A percentile compares a stretch with the other conserved stretches of the same genome.
phyloP scores from a whole-genome alignment of 2,888 invertebrate genomes.

The Tetragonisca angustula region DNA sequence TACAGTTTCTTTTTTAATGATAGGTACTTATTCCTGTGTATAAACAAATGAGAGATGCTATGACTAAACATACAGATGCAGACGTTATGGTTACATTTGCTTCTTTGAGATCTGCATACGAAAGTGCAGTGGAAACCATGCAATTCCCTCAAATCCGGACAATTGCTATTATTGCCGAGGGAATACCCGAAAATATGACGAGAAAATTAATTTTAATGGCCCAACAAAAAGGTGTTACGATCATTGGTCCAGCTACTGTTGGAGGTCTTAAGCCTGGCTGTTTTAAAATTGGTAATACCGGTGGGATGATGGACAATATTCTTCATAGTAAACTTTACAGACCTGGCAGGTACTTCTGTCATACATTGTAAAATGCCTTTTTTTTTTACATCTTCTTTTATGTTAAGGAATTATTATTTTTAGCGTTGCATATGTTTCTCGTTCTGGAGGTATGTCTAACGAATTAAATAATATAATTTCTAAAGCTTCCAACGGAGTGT shows the following conservation, averaged over 20 bases:
- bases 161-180: conserved; percentile 99
- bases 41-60: conserved; percentile 98
- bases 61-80: conserved; percentile 97
- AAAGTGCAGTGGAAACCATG: conserved; percentile 97
- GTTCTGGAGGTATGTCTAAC: conserved; percentile 99
- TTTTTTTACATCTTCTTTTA: neutral
- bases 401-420: conserved; percentile 53
- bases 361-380: neutral
- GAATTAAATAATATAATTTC: conserved; percentile 99
- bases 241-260: conserved; percentile 97
- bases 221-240: conserved; percentile 92
- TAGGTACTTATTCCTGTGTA: conserved; percentile 89
- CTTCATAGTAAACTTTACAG: conserved; percentile 98
- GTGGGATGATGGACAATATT: conserved; percentile 99
- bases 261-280: conserved; percentile 99
- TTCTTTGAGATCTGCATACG: conserved; percentile 98
- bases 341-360: conserved; percentile 89
- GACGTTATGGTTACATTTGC: conserved; percentile 99
- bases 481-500: conserved; percentile 98
- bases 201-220: conserved; percentile 95
- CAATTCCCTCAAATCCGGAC: conserved; percentile 97
- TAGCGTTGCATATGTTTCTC: conserved; percentile 98
- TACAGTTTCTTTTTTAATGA: neutral
- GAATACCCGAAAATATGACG: conserved; percentile 99
- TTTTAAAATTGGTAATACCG: conserved; percentile 99